Conservation (phyloP, 2,797 vertebrate species). For the Protosalanx chinensis region DNA sequence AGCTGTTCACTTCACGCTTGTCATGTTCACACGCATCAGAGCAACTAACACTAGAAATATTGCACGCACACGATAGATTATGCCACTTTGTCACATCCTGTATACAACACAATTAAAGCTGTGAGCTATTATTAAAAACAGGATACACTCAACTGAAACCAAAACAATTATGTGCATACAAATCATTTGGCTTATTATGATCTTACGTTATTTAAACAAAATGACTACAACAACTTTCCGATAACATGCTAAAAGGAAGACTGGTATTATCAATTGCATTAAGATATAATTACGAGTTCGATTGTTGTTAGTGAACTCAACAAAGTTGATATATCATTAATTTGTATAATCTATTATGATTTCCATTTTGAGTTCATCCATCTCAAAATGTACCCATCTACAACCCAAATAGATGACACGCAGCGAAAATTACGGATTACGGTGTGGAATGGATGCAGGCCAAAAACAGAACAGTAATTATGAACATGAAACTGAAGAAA, state of each 20-base stretch:
- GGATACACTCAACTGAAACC: background rate
- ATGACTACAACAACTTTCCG: too few relatives aligned
- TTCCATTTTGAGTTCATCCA: background rate
- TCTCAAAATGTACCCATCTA: background rate
- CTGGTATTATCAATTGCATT: too few relatives aligned
- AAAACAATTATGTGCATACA: background rate
- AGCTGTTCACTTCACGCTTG: slow-evolving; percentile 3
- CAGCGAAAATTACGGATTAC: too few relatives aligned
- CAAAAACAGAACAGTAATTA: too few relatives aligned
- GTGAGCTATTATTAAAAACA: background rate
- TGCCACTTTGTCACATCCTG: slow-evolving; percentile 1
- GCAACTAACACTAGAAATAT: background rate
- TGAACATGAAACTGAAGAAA: too few relatives aligned
- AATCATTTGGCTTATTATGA: too few relatives aligned
- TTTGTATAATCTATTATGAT: background rate
- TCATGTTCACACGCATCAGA: background rate
- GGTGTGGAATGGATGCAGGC: too few relatives aligned
- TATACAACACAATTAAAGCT: slow-evolving; percentile 1
- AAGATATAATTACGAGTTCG: too few relatives aligned
- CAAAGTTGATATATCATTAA: background rate
- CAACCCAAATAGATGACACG: background rate
- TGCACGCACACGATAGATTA: background rate
- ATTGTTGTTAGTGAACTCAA: background rate
- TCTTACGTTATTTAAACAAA: too few relatives aligned
- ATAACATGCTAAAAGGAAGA: too few relatives aligned